Evolutionary conservation across 2,888 invertebrate genomes (phyloP).

Genomic region (Craniophora ligustri): DNA sequence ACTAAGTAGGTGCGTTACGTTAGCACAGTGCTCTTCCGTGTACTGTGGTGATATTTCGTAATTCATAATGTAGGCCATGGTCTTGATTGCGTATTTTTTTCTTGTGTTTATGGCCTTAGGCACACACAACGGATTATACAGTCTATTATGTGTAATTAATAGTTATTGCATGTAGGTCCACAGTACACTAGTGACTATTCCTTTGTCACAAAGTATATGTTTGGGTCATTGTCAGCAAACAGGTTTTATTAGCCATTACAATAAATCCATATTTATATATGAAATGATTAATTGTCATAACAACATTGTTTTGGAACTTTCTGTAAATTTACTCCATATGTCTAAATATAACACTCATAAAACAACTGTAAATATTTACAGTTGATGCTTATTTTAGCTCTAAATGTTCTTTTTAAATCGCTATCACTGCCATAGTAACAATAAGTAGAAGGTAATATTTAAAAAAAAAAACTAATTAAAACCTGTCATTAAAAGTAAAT

Average conservation of each 20-base stretch:
- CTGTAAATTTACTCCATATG: constrained; percentile 6
- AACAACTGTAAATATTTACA: constrained; percentile 25
- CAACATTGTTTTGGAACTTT: constrained; percentile 29
- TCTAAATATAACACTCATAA: constrained; percentile 23
- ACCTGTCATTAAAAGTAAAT: no score
- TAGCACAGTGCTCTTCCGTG: constrained; percentile 79
- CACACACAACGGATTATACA: constrained; percentile 39
- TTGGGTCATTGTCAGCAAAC: constrained; percentile 47
- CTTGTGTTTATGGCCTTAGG: constrained; percentile 65
- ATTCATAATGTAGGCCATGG: constrained; percentile 85
- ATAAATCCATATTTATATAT: constrained; percentile 1
- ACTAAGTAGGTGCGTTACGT: constrained; percentile 71
- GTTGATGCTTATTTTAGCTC: no score
- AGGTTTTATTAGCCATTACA: constrained; percentile 35
- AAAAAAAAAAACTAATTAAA: no score
- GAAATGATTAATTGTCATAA: constrained; percentile 9
- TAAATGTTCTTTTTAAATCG: no score
- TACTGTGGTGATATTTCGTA: constrained; percentile 83
- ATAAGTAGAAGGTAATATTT: no score
- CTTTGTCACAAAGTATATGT: constrained; percentile 42
- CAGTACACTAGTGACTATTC: constrained; percentile 23
- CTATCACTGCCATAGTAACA: no score
- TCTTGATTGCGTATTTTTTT: constrained; percentile 83
- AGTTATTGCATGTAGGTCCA: constrained; percentile 32
- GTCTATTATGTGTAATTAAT: constrained; percentile 47